These are phyloP conservation scores for Nothobranchius furzeri DNA, from an alignment of 2,113 vertebrate species.

Conservation along the genomic window DNA sequence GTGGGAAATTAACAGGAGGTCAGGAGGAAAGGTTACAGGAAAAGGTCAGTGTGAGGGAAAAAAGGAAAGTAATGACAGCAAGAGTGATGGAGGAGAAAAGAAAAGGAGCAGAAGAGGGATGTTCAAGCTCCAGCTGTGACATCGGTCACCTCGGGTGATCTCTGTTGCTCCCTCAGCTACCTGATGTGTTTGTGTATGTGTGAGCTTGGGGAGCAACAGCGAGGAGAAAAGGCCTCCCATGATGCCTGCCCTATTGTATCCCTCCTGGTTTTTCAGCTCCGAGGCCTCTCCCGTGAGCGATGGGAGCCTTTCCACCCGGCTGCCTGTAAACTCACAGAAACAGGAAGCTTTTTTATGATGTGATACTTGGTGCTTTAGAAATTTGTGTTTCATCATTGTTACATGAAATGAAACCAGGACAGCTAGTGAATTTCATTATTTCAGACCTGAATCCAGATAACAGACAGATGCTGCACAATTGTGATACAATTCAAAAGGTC, in stretches of 20 bases:
- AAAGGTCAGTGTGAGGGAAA: conserved; percentile 27
- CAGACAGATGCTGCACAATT: neutral
- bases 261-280: conserved; percentile 31
- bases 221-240: conserved; percentile 40
- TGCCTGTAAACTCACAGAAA: conserved; percentile 36
- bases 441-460: accelerated
- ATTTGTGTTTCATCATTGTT: neutral
- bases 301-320: conserved; percentile 44
- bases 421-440: neutral
- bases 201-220: conserved; percentile 11
- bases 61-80: conserved; percentile 16
- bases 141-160: conserved; percentile 47
- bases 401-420: neutral
- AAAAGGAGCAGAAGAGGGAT: conserved; percentile 10
- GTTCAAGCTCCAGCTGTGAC: conserved; percentile 55
- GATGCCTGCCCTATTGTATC: conserved; percentile 35
- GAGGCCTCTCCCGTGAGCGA: conserved; percentile 58
- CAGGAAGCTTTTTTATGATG: conserved; percentile 1
- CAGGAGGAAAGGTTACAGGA: conserved; percentile 43
- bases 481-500: neutral
- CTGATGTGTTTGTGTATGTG: conserved; percentile 10
- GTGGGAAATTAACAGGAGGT: conserved; percentile 52
- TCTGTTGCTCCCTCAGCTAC: conserved; percentile 26
- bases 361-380: neutral
- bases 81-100: conserved; percentile 15